A percentile compares a stretch with the other conserved stretches of the same genome.
Evolutionary conservation across 2,797 vertebrate genomes (phyloP).

Genomic region (Gymnocypris eckloni): DNA sequence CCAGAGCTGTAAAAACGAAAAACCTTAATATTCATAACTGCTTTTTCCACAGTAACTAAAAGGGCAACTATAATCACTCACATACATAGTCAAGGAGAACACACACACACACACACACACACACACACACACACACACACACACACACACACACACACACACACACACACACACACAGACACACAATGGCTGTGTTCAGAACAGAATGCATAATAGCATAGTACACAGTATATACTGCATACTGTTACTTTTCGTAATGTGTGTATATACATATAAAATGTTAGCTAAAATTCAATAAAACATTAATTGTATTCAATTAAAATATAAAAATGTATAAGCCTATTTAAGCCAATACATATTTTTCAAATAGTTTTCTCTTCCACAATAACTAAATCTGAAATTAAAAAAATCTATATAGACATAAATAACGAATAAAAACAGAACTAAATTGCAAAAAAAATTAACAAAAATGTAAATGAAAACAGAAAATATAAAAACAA

Average conservation of each 20-base stretch:
- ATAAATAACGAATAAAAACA: neutral
- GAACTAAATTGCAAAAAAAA: no score
- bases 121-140: neutral
- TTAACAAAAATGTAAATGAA: neutral
- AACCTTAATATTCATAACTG: slow-evolving; percentile 29
- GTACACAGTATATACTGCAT: neutral
- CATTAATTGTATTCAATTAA: neutral
- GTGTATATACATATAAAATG: no score
- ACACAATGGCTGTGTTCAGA: neutral
- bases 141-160: no score
- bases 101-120: neutral
- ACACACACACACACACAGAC: no score
- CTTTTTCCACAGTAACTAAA: slow-evolving; percentile 17
- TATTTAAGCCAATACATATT: no score
- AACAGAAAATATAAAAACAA: neutral
- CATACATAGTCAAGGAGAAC: neutral
- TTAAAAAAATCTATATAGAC: neutral
- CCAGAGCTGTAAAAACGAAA: slow-evolving; percentile 11
- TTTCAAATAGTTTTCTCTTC: neutral
- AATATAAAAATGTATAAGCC: neutral
- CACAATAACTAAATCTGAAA: neutral
- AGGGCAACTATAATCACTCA: slow-evolving; percentile 19
- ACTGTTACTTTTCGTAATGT: no score
- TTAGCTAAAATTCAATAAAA: no score
- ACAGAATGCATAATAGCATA: neutral